These are phyloP conservation scores for Heterochromis multidens DNA, from an alignment of 2,113 vertebrate species.

Conservation along the genomic window DNA sequence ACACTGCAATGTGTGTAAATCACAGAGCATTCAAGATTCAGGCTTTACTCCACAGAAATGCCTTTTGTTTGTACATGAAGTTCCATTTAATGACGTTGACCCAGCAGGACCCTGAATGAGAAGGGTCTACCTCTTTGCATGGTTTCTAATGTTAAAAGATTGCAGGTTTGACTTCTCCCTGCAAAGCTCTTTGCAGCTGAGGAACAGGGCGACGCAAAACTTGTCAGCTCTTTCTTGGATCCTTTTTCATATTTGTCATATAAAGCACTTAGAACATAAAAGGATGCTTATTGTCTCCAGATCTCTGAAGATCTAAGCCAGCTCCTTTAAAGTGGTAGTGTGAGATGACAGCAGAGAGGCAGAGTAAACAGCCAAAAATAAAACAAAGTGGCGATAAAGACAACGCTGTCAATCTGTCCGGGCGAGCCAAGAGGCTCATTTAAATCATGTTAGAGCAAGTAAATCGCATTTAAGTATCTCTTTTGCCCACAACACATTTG, in stretches of 20 bases:
- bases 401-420: constrained; percentile 59
- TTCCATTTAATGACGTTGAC: constrained; percentile 34
- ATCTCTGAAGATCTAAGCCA: constrained; percentile 42
- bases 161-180: constrained; percentile 40
- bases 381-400: constrained; percentile 60
- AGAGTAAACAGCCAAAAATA: constrained; percentile 74
- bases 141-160: constrained; percentile 33
- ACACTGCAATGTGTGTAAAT: neutral
- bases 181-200: constrained; percentile 44
- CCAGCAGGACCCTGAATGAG: neutral
- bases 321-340: constrained; percentile 38
- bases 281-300: constrained; percentile 36
- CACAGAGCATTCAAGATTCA: neutral
- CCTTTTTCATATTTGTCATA: constrained; percentile 54
- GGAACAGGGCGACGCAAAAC: constrained; percentile 32
- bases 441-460: constrained; percentile 45
- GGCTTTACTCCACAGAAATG: neutral
- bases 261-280: constrained; percentile 60
- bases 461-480: constrained; percentile 55
- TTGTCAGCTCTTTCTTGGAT: constrained; percentile 51
- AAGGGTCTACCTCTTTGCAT: neutral
- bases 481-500: constrained; percentile 40
- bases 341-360: constrained; percentile 59
- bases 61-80: constrained; percentile 5
- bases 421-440: constrained; percentile 47